These are phyloP conservation scores for Hydroisotoma schaefferi DNA, from an alignment of 2,888 invertebrate genomes.

Conservation along the genomic window DNA sequence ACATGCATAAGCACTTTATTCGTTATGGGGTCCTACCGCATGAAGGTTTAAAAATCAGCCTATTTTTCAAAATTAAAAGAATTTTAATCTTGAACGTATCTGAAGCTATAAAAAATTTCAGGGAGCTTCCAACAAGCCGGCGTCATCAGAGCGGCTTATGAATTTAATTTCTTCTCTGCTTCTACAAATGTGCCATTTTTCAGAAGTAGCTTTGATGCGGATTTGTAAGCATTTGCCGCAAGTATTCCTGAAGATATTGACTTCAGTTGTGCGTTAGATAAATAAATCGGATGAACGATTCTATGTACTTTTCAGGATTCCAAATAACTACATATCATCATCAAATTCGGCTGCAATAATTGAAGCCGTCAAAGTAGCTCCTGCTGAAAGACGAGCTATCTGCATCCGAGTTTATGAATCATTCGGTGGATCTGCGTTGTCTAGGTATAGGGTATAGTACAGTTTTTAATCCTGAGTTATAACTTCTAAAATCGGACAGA, in stretches of 20 bases:
- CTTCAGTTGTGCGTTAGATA: no score
- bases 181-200: conserved; percentile 35
- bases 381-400: conserved; percentile 18
- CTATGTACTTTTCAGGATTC: background rate
- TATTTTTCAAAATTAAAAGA: no score
- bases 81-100: background rate
- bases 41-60: conserved; percentile 17
- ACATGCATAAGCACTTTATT: conserved; percentile 55
- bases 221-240: no score
- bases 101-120: background rate
- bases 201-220: no score
- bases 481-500: background rate
- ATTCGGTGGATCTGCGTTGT: conserved; percentile 33
- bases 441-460: conserved; percentile 20
- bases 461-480: background rate
- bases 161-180: conserved; percentile 51
- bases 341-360: conserved; percentile 32
- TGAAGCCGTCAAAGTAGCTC: conserved; percentile 39
- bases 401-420: conserved; percentile 39
- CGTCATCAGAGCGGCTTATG: conserved; percentile 53
- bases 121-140: conserved; percentile 51
- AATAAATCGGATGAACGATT: background rate
- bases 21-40: conserved; percentile 56
- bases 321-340: background rate
- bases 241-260: no score